phyloP scores from a whole-genome alignment of 2,113 vertebrate genomes.

The Ceyx cyanopectus region DNA sequence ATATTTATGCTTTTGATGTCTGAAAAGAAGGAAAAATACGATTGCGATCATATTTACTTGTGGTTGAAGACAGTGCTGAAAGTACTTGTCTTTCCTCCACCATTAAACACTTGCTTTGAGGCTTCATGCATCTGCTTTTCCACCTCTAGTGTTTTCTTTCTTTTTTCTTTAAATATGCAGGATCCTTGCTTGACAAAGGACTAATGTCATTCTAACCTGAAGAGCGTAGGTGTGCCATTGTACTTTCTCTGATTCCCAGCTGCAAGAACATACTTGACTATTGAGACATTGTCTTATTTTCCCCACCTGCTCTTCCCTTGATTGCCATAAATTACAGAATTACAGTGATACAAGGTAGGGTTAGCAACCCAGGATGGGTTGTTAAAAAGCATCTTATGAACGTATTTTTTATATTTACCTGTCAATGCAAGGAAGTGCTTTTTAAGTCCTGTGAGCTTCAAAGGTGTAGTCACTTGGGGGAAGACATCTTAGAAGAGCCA shows the following conservation, averaged over 20 bases:
- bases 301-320: not conserved
- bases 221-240: not conserved
- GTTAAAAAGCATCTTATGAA: not conserved
- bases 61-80: not conserved
- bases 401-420: rapidly evolving
- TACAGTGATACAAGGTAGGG: rapidly evolving
- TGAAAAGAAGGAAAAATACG: not conserved
- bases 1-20: not conserved
- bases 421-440: not conserved
- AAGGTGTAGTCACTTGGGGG: not conserved
- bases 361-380: not conserved
- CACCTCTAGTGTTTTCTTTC: not conserved
- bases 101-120: not conserved
- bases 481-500: not conserved
- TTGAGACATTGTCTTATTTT: not conserved
- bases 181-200: not conserved
- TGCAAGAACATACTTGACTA: not conserved
- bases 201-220: not conserved
- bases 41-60: not conserved
- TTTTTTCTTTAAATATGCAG: not conserved
- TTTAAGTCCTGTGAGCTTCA: not conserved
- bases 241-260: not conserved
- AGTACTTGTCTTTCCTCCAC: not conserved
- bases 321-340: not conserved
- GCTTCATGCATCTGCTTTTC: not conserved